phyloP scores from a whole-genome alignment of 2,888 invertebrate species.

The Luperina testacea region DNA sequence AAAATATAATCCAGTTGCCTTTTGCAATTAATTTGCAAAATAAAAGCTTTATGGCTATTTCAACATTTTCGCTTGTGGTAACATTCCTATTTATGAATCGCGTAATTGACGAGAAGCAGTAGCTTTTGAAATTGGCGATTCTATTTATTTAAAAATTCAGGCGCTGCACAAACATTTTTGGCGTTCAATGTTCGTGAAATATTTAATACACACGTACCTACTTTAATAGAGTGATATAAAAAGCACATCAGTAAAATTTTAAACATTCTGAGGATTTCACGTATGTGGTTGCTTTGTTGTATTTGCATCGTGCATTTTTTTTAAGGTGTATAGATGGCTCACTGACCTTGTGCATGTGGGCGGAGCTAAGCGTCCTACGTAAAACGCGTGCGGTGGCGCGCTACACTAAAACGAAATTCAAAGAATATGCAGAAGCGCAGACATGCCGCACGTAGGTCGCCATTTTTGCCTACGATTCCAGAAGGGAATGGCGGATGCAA shows the following conservation, averaged over 20 bases:
- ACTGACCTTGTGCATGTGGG: too few species aligned
- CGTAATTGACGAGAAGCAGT: slow-evolving; percentile 19
- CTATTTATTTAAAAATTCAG: slow-evolving; percentile 28
- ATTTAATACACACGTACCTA: not conserved
- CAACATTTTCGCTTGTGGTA: slow-evolving; percentile 2
- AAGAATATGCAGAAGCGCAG: too few species aligned
- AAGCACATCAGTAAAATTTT: not conserved
- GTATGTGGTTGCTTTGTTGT: not conserved
- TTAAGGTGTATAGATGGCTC: too few species aligned
- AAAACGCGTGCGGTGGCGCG: too few species aligned
- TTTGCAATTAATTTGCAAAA: slow-evolving; percentile 3
- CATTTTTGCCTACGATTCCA: too few species aligned
- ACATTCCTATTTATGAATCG: slow-evolving; percentile 15
- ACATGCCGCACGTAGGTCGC: too few species aligned
- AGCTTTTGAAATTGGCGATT: slow-evolving; percentile 24
- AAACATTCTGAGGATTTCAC: not conserved
- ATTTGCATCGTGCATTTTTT: not conserved
- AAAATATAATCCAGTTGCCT: not conserved
- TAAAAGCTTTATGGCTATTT: not conserved
- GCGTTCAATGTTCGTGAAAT: not conserved
- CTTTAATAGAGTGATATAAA: not conserved
- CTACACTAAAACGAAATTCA: too few species aligned
- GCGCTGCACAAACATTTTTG: slow-evolving; percentile 6
- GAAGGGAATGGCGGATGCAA: too few species aligned
- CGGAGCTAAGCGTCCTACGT: too few species aligned